Evolutionary conservation across 2,888 invertebrate genomes (phyloP), one percentile per base, ranked within the genome.

Genomic region (Cyaniris semiargus): DNA sequence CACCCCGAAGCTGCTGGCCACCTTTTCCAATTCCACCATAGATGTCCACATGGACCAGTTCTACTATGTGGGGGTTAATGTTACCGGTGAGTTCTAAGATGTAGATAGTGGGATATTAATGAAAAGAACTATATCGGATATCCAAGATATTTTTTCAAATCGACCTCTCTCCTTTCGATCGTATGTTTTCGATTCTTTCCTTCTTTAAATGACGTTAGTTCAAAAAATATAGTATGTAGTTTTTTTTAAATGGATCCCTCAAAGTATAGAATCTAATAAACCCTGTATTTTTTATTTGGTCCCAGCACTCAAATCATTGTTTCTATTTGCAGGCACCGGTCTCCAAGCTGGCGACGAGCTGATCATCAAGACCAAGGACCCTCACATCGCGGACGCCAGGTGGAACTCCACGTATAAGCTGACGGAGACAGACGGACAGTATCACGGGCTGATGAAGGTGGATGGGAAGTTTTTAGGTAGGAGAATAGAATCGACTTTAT

Each of bases 401-500:
- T 89, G 91, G 88, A 88, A 90, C 76, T 82, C 87, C 0, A 82
- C 88, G 1, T 83, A 85, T 77, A 77, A 76, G 4, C 60, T 89
- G 8, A 86, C 83, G 1, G 86, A 86, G 3, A 34, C 83, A 91
- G 4, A 85, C 84, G 81, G 79, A 0, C 76, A 31, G 1, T 93
- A 89, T 83, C 78, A 82, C 0, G 89, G 92, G 8, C 84, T 79
- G 6, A 71, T 95, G 18, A 87, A 90, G 77, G 83, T 95, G 1
- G 83, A 85, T 2, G 95, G 94, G 7, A 84, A 89, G 38, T 95
- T 95, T 81, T 84, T 95, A 66, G 95, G 95, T 88, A 86, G 89
- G 85, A 6, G 13, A 21, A 66, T 23, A 66, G 10, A 56, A 56
- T 56, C n/a, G 56, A 18, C 38, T 2, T 34, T 34, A 71, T 27